Percentiles rank a stretch among this genome's conserved stretches.
These are phyloP conservation scores for Gryllus longicercus DNA, from an alignment of 2,888 invertebrate genomes.

Conservation along the genomic window DNA sequence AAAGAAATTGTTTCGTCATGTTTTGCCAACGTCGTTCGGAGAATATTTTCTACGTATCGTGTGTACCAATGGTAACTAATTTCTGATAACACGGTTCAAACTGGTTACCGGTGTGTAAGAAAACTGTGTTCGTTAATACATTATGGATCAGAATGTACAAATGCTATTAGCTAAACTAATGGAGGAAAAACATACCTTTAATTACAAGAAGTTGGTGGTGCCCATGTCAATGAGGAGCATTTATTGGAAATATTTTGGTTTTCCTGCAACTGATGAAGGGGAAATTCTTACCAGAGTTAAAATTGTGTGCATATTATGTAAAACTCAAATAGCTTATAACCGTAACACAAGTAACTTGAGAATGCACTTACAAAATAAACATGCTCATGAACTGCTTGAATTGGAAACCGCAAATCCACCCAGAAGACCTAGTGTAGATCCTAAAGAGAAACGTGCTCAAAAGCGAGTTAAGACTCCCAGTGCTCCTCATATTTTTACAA, in stretches of 20 bases:
- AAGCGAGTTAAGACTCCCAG: slow-evolving; percentile 29
- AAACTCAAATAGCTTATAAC: slow-evolving; percentile 52
- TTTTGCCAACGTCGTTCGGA: too few relatives aligned
- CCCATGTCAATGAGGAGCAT: slow-evolving; percentile 53
- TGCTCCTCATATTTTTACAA: slow-evolving; percentile 46
- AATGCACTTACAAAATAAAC: slow-evolving; percentile 53
- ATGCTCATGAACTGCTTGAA: slow-evolving; percentile 46
- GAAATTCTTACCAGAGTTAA: slow-evolving; percentile 47
- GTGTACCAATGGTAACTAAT: too few relatives aligned
- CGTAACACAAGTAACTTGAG: slow-evolving; percentile 52
- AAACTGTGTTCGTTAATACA: not conserved
- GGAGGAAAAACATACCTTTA: slow-evolving; percentile 43
- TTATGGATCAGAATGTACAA: slow-evolving; percentile 35
- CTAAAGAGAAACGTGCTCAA: slow-evolving; percentile 44
- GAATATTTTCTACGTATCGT: too few relatives aligned
- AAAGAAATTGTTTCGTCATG: too few relatives aligned
- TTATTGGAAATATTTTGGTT: slow-evolving; percentile 54
- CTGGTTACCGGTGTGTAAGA: too few relatives aligned
- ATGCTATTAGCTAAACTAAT: slow-evolving; percentile 44
- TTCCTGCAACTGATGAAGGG: slow-evolving; percentile 51
- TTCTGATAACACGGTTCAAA: too few relatives aligned
- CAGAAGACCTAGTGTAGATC: slow-evolving; percentile 34
- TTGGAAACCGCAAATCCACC: slow-evolving; percentile 46
- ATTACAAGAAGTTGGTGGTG: slow-evolving; percentile 51
- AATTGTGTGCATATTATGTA: slow-evolving; percentile 51